phyloP scores from a whole-genome alignment of 2,888 invertebrate genomes.

The Nysson spinosus region DNA sequence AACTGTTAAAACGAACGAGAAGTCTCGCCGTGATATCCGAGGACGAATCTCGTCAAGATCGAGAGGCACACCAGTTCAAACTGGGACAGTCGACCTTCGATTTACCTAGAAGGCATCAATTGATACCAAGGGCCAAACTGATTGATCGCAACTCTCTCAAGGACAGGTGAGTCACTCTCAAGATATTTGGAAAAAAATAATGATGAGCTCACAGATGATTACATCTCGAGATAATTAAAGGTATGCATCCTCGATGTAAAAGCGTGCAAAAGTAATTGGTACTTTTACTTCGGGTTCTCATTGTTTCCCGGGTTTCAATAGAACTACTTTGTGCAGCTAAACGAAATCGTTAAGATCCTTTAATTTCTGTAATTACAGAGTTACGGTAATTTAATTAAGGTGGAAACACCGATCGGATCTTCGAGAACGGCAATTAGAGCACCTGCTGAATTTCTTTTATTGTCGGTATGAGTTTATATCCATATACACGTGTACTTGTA shows the following conservation, averaged over 20 bases:
- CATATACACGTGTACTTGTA: no score
- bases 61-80: constrained; percentile 63
- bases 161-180: constrained; percentile 81
- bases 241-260: background rate
- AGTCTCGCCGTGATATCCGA: constrained; percentile 88
- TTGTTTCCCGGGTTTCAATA: background rate
- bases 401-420: no score
- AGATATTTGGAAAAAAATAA: background rate
- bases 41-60: constrained; percentile 82
- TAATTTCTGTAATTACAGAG: no score
- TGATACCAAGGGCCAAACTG: constrained; percentile 89
- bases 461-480: no score
- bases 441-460: no score
- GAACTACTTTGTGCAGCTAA: no score
- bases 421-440: no score
- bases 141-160: constrained; percentile 87
- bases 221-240: constrained; percentile 5
- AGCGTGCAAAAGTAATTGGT: background rate
- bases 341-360: background rate
- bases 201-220: background rate
- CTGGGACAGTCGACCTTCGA: constrained; percentile 78
- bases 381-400: no score
- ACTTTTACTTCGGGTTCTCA: background rate
- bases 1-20: constrained; percentile 82
- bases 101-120: constrained; percentile 84